A percentile compares a stretch with the other conserved stretches of the same genome.
Evolutionary conservation across 2,797 vertebrate species (phyloP).

Genomic region (Centropyge bicolor): DNA sequence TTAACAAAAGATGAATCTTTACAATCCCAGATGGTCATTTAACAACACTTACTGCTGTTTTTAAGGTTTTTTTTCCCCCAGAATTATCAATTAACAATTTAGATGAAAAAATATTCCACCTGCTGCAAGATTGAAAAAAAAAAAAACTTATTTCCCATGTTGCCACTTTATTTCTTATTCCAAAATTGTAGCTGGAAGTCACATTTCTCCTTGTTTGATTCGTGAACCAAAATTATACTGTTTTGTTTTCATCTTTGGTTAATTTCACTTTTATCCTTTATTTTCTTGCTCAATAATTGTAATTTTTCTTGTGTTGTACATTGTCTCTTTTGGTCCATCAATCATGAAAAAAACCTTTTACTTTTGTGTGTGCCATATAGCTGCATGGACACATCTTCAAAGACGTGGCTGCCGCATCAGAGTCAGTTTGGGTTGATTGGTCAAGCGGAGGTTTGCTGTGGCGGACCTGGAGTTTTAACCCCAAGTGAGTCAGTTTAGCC

Average conservation of each 20-base stretch:
- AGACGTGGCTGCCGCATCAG: slow-evolving; percentile 83
- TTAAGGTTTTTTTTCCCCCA: not conserved
- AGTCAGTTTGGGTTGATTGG: slow-evolving; percentile 83
- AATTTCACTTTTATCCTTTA: not conserved
- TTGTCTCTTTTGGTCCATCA: slow-evolving; percentile 6
- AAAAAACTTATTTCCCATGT: not conserved
- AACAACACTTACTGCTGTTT: not conserved
- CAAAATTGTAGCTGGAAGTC: not conserved
- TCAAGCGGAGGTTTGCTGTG: slow-evolving; percentile 83
- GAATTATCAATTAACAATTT: not conserved
- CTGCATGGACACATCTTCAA: slow-evolving; percentile 83
- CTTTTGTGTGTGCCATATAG: slow-evolving; percentile 78
- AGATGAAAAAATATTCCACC: not conserved
- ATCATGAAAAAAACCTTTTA: slow-evolving; percentile 31
- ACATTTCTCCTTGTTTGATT: slow-evolving; percentile 15
- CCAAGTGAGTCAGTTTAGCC: slow-evolving; percentile 78
- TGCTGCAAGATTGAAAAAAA: not conserved
- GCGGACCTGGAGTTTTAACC: slow-evolving; percentile 81
- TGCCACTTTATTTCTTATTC: not conserved
- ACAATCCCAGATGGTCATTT: not conserved
- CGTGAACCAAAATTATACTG: not conserved
- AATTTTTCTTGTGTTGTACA: not conserved
- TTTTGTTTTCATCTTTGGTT: not conserved
- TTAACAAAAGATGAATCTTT: not conserved
- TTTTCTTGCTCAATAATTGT: slow-evolving; percentile 7